These are phyloP conservation scores for Spatulosminthurus flaviceps DNA, from an alignment of 2,888 invertebrate species.

Conservation along the genomic window DNA sequence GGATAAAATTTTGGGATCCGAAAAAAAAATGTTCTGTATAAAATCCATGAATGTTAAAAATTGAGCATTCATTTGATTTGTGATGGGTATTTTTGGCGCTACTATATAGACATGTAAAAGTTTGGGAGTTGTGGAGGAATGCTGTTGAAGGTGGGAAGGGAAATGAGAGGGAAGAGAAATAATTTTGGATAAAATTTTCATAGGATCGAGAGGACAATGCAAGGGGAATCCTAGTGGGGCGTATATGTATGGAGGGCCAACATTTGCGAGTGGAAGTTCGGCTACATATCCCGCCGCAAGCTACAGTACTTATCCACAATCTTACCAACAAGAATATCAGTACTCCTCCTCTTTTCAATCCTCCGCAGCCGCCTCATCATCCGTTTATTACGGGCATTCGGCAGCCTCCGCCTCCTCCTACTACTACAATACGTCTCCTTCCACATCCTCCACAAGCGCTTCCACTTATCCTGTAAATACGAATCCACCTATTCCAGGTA, in stretches of 20 bases:
- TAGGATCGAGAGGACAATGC: conserved; percentile 53
- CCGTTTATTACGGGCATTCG: conserved; percentile 60
- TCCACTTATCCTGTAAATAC: conserved; percentile 54
- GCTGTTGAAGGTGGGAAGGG: neutral
- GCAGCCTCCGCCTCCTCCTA: conserved; percentile 61
- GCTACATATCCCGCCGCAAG: conserved; percentile 50
- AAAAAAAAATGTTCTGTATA: too few species aligned
- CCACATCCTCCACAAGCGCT: conserved; percentile 61
- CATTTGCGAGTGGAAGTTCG: conserved; percentile 53
- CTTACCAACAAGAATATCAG: conserved; percentile 60
- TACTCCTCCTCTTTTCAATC: conserved; percentile 57
- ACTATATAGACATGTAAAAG: too few species aligned
- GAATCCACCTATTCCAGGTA: conserved; percentile 62
- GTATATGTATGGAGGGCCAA: conserved; percentile 60
- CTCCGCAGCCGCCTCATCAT: conserved; percentile 54
- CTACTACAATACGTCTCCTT: conserved; percentile 63
- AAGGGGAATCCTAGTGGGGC: conserved; percentile 58
- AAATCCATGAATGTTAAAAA: too few species aligned
- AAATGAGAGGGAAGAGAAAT: neutral
- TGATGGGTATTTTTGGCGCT: too few species aligned
- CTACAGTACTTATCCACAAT: conserved; percentile 50
- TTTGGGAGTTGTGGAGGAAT: neutral
- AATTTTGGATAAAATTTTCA: neutral
- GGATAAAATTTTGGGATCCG: too few species aligned
- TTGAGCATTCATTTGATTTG: neutral